Base-by-base conservation (phyloP, 1,140 invertebrate species). In the Anastatus disparis region DNA sequence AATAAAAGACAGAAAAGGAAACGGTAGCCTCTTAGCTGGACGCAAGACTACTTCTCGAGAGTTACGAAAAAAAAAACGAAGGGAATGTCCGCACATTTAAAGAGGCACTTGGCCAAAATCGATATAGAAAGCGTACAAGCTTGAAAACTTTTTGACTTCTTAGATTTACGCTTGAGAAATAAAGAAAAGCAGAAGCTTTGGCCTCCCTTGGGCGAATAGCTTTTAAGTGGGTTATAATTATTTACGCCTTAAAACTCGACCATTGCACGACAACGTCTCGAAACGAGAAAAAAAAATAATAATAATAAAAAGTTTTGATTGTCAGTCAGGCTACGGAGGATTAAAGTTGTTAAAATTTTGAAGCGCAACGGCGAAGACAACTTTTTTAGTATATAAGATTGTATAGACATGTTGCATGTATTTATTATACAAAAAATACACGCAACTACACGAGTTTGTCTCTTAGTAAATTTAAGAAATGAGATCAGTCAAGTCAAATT, bases 151-250 rank as follows among this genome's bases (percentile, higher is more conserved):
- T 13, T 3, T 44, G 7, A 15, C 12, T n/a, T 15, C 26, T 17
- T 63, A 15, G 20, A 20, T 24, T 31, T 52, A 13, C 56, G n/a
- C n/a, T n/a, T n/a, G n/a, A n/a, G n/a, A n/a, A n/a, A n/a, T n/a
- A n/a, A n/a, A n/a, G n/a, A n/a, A n/a, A n/a, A n/a, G 27, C 67
- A 20, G 38, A 68, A 71, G 65, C 27, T 68, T 69, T 61, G 26
- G 38, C 7, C 48, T 66, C 2, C 17, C 7, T 2, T 22, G 3
- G 55, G 20, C 9, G 42, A 22, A 52, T 44, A 52, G 44, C 48
- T 53, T n/a, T 66, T 73, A 76, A 78, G 68, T 76, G 64, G 71
- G 63, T 78, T 79, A 75, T 77, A 79, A 80, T 81, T 81, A 80
- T 79, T 79, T 77, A 74, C 72, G 68, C 58, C 71, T 50, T n/a